Base-by-base conservation (phyloP, 2,797 vertebrate species). In the Thalassophryne amazonica region DNA sequence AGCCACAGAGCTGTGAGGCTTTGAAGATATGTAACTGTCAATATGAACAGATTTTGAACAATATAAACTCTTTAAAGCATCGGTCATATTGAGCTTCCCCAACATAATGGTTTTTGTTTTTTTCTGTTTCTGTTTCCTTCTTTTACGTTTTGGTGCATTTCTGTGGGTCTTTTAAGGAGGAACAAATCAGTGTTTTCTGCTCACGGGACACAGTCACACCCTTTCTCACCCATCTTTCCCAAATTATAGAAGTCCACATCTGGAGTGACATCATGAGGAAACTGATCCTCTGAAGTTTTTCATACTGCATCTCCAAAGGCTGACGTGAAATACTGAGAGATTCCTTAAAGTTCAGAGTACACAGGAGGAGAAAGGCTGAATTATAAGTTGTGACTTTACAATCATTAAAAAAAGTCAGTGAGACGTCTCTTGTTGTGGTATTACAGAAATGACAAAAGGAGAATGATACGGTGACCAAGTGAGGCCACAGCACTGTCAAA, bases 241-340 rank as follows among this genome's bases (percentile, higher is more conserved):
- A 60, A 74, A 62, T 59, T 56, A 47, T 32, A 55, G 49, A 71
- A 47, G 63, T 29, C 62, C 66, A 86, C 81, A 85, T 87, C 83
- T 87, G 81, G 78, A 72, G 74, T 88, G 80, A 88, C 64, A 63
- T 87, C 83, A 86, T 58, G 52, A 62, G 12, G 15, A 78, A 75
- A 73, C 34, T 24, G 14, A 58, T 59, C 55, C 37, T 70, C 43
- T 51, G 14, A 54, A 49, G 21, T 59, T 56, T 78, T 76, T 50
- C 60, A 52, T 69, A 55, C 50, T 27, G 28, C 18, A 41, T 58
- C 49, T 53, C 45, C 32, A 12, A 11, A 14, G 6, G 37, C 16
- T 52, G 37, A 33, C 16, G 1, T 41, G 48, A 68, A 66, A 48
- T 32, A 27, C n/a, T n/a, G n/a, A 10, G 37, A 20, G 13, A 27